Conservation (phyloP, 2,797 vertebrate species). For the Phrynocephalus vlangalii region DNA sequence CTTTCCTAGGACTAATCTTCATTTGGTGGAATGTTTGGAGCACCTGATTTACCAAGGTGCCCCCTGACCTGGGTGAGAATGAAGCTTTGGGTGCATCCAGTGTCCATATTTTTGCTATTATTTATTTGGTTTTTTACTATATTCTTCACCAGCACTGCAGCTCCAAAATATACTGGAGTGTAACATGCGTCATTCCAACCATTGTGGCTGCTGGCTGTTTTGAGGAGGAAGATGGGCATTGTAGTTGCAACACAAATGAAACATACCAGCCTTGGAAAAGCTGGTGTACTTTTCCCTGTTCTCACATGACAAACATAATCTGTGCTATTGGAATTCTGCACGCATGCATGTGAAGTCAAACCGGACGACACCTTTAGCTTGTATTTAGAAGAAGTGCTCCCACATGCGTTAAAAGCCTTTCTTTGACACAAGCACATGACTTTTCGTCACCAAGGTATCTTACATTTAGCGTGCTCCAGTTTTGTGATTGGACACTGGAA, state of each 20-base stretch:
- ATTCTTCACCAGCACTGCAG: conserved; percentile 8
- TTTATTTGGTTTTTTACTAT: neutral
- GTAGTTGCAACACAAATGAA: too few relatives aligned
- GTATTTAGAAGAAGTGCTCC: too few relatives aligned
- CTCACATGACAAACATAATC: neutral
- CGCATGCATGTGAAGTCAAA: neutral
- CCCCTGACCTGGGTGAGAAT: neutral
- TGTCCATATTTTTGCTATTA: neutral
- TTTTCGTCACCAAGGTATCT: too few relatives aligned
- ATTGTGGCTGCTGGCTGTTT: too few relatives aligned
- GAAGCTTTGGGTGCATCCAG: neutral
- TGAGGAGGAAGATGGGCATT: too few relatives aligned
- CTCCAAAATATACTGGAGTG: neutral
- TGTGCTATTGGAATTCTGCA: neutral
- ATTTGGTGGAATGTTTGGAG: conserved; percentile 12
- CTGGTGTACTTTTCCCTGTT: too few relatives aligned
- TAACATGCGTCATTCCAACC: neutral
- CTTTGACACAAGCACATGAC: too few relatives aligned
- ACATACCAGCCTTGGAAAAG: too few relatives aligned
- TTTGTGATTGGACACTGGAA: too few relatives aligned
- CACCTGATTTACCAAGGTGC: conserved; percentile 19
- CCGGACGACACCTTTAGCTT: too few relatives aligned
- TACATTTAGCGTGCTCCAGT: too few relatives aligned
- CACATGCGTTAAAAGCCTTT: too few relatives aligned
- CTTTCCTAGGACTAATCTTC: neutral